A percentile compares a stretch with the other conserved stretches of the same genome.
phyloP scores from a whole-genome alignment of 2,113 vertebrate genomes.

The Elaphurus davidianus region DNA sequence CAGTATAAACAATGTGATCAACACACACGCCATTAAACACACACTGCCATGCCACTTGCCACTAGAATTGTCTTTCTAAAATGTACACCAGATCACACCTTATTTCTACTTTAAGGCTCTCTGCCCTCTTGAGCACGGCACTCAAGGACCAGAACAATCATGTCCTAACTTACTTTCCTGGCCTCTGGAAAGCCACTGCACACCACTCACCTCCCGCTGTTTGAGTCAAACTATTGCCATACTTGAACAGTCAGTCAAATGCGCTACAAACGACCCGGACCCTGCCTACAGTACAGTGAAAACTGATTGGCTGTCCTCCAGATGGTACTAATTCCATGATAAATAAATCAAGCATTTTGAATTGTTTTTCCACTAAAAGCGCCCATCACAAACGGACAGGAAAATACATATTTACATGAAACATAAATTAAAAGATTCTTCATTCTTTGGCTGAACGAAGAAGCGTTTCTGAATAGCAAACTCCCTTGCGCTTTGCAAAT shows the following conservation, averaged over 20 bases:
- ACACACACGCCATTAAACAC: background rate
- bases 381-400: background rate
- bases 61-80: background rate
- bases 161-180: background rate
- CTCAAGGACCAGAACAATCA: background rate
- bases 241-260: background rate
- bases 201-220: background rate
- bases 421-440: background rate
- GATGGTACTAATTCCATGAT: background rate
- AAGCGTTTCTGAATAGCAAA: slow-evolving; percentile 3
- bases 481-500: background rate
- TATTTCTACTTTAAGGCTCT: background rate
- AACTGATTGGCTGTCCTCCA: background rate
- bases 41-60: background rate
- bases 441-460: background rate
- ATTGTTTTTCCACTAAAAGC: background rate
- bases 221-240: background rate
- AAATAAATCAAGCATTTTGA: background rate
- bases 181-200: background rate
- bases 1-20: background rate
- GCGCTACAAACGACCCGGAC: rapidly evolving
- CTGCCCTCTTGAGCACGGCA: background rate
- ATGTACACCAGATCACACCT: background rate
- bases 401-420: background rate
- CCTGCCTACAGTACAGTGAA: background rate